Conservation (phyloP, 2,797 vertebrate genomes). For the Urosaurus nigricauda region DNA sequence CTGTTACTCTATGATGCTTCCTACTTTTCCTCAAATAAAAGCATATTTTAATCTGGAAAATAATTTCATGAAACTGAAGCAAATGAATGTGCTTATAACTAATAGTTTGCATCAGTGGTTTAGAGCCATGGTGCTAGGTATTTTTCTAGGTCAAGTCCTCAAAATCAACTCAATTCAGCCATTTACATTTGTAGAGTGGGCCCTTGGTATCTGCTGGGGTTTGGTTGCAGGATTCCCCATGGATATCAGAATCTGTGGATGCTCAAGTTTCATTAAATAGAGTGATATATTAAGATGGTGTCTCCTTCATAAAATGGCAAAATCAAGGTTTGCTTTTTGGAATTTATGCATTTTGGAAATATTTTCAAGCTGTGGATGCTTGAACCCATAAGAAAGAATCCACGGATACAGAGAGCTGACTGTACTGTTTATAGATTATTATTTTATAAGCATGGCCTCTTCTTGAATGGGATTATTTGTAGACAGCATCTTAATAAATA, state of each 20-base stretch:
- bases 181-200: not conserved
- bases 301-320: too few relatives aligned
- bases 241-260: too few relatives aligned
- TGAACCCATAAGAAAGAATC: too few relatives aligned
- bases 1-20: not conserved
- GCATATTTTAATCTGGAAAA: slow-evolving; percentile 11
- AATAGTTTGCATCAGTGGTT: not conserved
- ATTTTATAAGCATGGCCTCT: not conserved
- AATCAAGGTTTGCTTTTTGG: too few relatives aligned
- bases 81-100: not conserved
- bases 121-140: not conserved
- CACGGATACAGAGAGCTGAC: too few relatives aligned
- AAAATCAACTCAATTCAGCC: slow-evolving; percentile 1
- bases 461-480: not conserved
- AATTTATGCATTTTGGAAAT: too few relatives aligned
- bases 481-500: not conserved
- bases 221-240: too few relatives aligned
- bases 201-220: too few relatives aligned
- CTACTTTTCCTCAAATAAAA: too few relatives aligned
- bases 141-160: not conserved
- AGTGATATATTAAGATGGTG: too few relatives aligned
- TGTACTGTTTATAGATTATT: not conserved
- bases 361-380: too few relatives aligned
- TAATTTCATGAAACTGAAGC: not conserved
- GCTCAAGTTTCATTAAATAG: too few relatives aligned